phyloP scores from a whole-genome alignment of 2,797 vertebrate genomes.

The Champsocephalus gunnari region DNA sequence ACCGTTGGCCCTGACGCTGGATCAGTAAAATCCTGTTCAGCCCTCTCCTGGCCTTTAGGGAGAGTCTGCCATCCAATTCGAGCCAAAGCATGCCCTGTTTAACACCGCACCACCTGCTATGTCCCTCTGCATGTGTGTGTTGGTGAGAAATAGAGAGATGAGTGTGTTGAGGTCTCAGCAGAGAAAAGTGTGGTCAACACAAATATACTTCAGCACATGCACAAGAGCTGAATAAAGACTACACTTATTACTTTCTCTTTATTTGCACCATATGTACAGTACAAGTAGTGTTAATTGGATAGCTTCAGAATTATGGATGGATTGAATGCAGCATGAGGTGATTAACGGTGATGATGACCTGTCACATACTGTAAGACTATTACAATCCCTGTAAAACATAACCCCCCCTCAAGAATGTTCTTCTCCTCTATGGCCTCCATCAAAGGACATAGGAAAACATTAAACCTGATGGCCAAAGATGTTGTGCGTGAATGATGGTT shows the following conservation, averaged over 20 bases:
- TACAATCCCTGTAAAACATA: conserved; percentile 58
- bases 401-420: conserved; percentile 44
- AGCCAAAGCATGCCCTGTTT: conserved; percentile 71
- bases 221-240: neutral
- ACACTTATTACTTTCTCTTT: neutral
- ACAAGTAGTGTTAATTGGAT: conserved; percentile 40
- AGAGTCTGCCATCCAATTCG: conserved; percentile 53
- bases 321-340: conserved; percentile 41
- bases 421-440: conserved; percentile 51
- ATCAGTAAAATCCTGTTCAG: conserved; percentile 71
- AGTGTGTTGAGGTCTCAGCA: conserved; percentile 10
- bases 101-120: conserved; percentile 70
- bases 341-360: conserved; percentile 62
- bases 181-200: conserved; percentile 14
- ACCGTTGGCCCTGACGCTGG: conserved; percentile 39
- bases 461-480: conserved; percentile 68
- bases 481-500: conserved; percentile 59
- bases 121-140: conserved; percentile 39
- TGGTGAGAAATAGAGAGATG: conserved; percentile 1
- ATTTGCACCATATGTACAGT: neutral
- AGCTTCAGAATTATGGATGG: conserved; percentile 27
- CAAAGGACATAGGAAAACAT: conserved; percentile 60
- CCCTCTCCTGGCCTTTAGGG: conserved; percentile 46
- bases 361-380: conserved; percentile 28
- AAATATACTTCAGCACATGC: conserved; percentile 7